These are phyloP conservation scores for Eristalinus aeneus DNA, from an alignment of 2,888 invertebrate genomes.

Conservation along the genomic window DNA sequence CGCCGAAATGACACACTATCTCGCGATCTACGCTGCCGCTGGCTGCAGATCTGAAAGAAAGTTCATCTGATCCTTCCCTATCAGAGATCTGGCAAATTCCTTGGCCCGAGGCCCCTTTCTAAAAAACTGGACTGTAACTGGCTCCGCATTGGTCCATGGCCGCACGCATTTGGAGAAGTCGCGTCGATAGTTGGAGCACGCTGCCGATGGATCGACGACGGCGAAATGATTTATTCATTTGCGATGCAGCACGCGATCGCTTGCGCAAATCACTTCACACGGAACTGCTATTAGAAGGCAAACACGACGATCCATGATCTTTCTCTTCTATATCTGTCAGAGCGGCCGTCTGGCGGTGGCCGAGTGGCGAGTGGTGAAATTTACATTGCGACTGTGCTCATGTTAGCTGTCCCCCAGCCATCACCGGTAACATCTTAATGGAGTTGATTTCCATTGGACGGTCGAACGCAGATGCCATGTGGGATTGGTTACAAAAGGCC, in stretches of 20 bases:
- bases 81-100: conserved; percentile 33
- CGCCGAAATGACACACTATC: conserved; percentile 50
- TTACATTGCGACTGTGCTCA: conserved; percentile 68
- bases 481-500: not conserved
- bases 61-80: conserved; percentile 58
- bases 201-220: conserved; percentile 36
- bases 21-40: conserved; percentile 32
- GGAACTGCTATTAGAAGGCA: conserved; percentile 68
- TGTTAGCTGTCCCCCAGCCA: conserved; percentile 59
- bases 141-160: not conserved
- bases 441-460: conserved; percentile 60
- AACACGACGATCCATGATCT: conserved; percentile 63
- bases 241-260: conserved; percentile 70
- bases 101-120: conserved; percentile 25
- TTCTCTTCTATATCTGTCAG: conserved; percentile 68
- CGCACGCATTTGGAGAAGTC: conserved; percentile 60
- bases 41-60: conserved; percentile 50
- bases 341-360: not conserved
- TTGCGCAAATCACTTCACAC: conserved; percentile 70
- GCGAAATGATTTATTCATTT: conserved; percentile 70
- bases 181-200: conserved; percentile 43
- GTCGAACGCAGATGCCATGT: conserved; percentile 11
- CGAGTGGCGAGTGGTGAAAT: conserved; percentile 56
- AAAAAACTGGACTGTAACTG: conserved; percentile 32
- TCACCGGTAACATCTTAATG: conserved; percentile 67